phyloP scores from a whole-genome alignment of 2,797 vertebrate species.

The Tapirus indicus region DNA sequence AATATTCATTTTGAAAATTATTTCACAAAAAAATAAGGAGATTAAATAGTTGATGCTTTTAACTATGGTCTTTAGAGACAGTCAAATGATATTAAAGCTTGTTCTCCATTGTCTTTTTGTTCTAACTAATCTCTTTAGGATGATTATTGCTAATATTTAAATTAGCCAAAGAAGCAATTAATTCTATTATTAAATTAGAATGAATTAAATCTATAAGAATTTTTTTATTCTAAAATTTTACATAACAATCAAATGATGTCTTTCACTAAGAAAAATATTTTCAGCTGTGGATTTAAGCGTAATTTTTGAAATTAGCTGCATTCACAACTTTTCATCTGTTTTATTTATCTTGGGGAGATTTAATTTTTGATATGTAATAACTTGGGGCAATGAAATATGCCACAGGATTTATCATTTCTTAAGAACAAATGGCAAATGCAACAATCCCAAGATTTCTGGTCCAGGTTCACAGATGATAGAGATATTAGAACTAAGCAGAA shows the following conservation, averaged over 20 bases:
- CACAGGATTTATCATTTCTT: conserved; percentile 34
- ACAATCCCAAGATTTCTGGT: not conserved
- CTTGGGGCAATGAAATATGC: not conserved
- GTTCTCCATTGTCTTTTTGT: conserved; percentile 77
- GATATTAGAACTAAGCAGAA: not conserved
- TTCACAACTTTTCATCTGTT: conserved; percentile 46
- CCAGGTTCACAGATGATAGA: not conserved
- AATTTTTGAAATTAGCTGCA: conserved; percentile 64
- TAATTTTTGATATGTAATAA: conserved; percentile 37
- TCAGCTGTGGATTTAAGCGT: conserved; percentile 62
- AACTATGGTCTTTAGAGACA: conserved; percentile 83
- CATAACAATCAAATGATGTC: conserved; percentile 72
- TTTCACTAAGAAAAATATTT: conserved; percentile 79
- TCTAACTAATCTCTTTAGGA: conserved; percentile 85
- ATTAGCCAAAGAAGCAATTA: conserved; percentile 86
- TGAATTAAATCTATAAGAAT: conserved; percentile 80
- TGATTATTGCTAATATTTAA: conserved; percentile 87
- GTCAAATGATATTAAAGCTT: conserved; percentile 77
- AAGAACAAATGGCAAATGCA: not conserved
- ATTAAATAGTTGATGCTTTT: conserved; percentile 80
- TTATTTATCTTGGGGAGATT: not conserved
- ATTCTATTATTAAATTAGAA: conserved; percentile 83
- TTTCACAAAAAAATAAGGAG: conserved; percentile 73
- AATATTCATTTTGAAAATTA: conserved; percentile 84
- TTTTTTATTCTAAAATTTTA: conserved; percentile 67